These are phyloP conservation scores for Drosophila rubida DNA, from an alignment of 2,888 invertebrate genomes.

Conservation along the genomic window DNA sequence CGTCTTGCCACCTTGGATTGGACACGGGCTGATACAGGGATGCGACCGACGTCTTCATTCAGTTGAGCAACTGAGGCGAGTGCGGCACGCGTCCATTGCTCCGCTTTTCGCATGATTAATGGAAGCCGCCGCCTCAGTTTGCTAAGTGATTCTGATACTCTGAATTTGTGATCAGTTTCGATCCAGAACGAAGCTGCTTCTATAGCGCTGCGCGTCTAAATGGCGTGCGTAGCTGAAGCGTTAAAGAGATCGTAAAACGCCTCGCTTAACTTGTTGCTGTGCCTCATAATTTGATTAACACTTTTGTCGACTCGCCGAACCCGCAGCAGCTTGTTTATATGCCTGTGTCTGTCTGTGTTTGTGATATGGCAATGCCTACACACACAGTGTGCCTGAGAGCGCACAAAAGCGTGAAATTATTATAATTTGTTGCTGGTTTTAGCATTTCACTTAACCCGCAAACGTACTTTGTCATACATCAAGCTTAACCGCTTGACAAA, in stretches of 20 bases:
- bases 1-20: conserved; percentile 46
- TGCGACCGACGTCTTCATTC: conserved; percentile 59
- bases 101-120: conserved; percentile 75
- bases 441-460: conserved; percentile 48
- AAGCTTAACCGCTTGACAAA: conserved; percentile 49
- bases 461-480: conserved; percentile 59
- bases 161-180: conserved; percentile 54
- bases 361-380: conserved; percentile 16
- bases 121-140: conserved; percentile 34
- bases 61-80: conserved; percentile 8
- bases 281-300: conserved; percentile 77
- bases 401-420: conserved; percentile 69
- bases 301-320: conserved; percentile 35
- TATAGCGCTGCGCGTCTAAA: neutral
- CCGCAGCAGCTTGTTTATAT: conserved; percentile 2
- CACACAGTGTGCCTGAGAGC: conserved; percentile 42
- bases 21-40: conserved; percentile 12
- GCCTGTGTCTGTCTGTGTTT: conserved; percentile 6
- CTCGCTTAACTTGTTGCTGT: conserved; percentile 63
- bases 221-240: conserved; percentile 81
- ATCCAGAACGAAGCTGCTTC: neutral
- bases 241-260: conserved; percentile 74
- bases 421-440: conserved; percentile 59
- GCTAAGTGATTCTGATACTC: conserved; percentile 25
- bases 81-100: conserved; percentile 43